Conservation (phyloP, 2,888 invertebrate genomes). For the Acrobasis repandana region DNA sequence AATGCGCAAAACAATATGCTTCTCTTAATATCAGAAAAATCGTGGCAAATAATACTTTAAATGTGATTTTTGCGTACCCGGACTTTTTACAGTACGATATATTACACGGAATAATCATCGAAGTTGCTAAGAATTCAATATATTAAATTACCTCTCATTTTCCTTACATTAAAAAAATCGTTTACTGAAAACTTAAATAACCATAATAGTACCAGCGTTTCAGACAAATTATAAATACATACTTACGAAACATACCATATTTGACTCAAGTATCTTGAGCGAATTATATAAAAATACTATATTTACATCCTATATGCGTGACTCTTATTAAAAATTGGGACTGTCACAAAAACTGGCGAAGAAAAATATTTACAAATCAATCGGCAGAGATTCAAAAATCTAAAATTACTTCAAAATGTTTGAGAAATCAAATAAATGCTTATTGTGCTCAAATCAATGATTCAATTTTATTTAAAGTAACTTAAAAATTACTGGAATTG, state of each 20-base stretch:
- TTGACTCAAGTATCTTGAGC: slow-evolving; percentile 60
- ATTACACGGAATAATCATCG: slow-evolving; percentile 23
- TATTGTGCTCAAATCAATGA: slow-evolving; percentile 21
- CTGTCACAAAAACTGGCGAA: slow-evolving; percentile 25
- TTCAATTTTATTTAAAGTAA: slow-evolving; percentile 16
- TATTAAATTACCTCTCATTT: slow-evolving; percentile 59
- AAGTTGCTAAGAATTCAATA: slow-evolving; percentile 43
- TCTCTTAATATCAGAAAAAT: background rate
- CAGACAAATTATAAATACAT: slow-evolving; percentile 43
- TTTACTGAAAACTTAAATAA: slow-evolving; percentile 34
- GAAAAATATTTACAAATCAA: slow-evolving; percentile 36
- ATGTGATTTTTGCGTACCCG: background rate
- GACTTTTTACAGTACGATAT: background rate
- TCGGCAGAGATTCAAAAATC: background rate
- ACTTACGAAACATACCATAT: slow-evolving; percentile 46
- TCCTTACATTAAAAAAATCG: slow-evolving; percentile 44
- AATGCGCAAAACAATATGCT: background rate
- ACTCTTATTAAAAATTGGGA: slow-evolving; percentile 35
- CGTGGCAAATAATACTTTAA: background rate
- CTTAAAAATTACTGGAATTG: slow-evolving; percentile 30
- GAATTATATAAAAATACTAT: slow-evolving; percentile 58
- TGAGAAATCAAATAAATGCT: slow-evolving; percentile 22
- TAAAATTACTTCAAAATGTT: slow-evolving; percentile 11
- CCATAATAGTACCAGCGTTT: slow-evolving; percentile 50
- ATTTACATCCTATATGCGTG: slow-evolving; percentile 58